Conservation (phyloP, 2,113 vertebrate genomes). For the Edolisoma coerulescens region DNA sequence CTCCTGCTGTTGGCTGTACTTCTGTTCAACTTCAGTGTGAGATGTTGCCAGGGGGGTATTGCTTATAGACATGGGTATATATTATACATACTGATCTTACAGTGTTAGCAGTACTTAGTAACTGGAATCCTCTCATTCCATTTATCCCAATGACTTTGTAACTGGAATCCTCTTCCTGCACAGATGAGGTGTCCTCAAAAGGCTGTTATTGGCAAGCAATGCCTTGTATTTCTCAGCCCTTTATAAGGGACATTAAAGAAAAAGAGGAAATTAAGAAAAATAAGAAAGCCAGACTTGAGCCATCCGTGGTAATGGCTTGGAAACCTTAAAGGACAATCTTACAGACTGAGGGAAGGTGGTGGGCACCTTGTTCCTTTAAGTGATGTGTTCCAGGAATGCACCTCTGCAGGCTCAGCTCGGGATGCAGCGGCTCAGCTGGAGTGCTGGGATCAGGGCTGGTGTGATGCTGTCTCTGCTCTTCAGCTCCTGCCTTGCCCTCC, state of each 20-base stretch:
- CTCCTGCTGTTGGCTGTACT: neutral
- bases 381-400: neutral
- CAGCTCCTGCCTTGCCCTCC: neutral
- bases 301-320: neutral
- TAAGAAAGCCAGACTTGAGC: neutral
- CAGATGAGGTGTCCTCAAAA: neutral
- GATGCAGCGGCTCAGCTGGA: neutral
- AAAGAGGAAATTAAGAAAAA: neutral
- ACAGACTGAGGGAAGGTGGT: neutral
- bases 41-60: neutral
- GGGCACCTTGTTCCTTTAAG: neutral
- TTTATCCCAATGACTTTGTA: neutral
- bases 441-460: neutral
- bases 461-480: neutral
- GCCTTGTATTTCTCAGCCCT: neutral
- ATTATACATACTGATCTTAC: neutral
- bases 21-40: neutral
- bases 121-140: neutral
- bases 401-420: neutral
- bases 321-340: neutral
- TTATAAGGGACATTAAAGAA: neutral
- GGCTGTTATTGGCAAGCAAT: neutral
- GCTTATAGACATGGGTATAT: neutral
- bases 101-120: neutral
- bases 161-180: neutral